These are phyloP conservation scores for Bradypodion ventrale DNA, from an alignment of 2,797 vertebrate genomes.

Conservation along the genomic window DNA sequence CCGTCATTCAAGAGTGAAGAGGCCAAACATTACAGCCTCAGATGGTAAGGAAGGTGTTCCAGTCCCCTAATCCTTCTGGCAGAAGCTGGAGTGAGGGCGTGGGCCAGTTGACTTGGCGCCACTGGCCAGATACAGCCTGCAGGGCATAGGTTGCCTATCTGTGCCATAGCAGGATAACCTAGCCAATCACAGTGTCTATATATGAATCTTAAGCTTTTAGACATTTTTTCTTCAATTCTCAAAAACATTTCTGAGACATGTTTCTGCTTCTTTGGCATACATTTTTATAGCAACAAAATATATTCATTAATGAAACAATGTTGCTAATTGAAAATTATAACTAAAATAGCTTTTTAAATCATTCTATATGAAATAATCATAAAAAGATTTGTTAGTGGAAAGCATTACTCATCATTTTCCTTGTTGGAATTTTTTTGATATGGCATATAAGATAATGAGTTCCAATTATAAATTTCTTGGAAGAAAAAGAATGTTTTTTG, in stretches of 20 bases:
- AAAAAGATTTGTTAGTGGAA: background rate
- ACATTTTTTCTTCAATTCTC: background rate
- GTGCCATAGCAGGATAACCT: too few relatives aligned
- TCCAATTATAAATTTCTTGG: constrained; percentile 23
- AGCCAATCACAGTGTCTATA: background rate
- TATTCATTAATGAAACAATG: background rate
- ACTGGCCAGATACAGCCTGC: too few relatives aligned
- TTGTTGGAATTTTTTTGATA: background rate
- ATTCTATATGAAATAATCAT: constrained; percentile 16
- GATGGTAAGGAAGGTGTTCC: too few relatives aligned
- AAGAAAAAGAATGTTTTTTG: background rate
- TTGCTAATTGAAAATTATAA: constrained; percentile 1
- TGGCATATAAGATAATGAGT: background rate
- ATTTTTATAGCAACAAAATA: constrained; percentile 12
- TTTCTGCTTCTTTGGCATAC: background rate
- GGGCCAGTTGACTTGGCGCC: too few relatives aligned
- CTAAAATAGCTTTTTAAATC: background rate
- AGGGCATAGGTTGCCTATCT: too few relatives aligned
- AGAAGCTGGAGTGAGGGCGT: too few relatives aligned
- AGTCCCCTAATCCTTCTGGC: too few relatives aligned
- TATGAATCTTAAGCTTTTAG: background rate
- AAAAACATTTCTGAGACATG: background rate
- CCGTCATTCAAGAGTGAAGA: too few relatives aligned
- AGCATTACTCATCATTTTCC: constrained; percentile 8
- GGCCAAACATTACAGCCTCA: too few relatives aligned